phyloP scores from a whole-genome alignment of 2,888 invertebrate species.

The Candidula unifasciata region DNA sequence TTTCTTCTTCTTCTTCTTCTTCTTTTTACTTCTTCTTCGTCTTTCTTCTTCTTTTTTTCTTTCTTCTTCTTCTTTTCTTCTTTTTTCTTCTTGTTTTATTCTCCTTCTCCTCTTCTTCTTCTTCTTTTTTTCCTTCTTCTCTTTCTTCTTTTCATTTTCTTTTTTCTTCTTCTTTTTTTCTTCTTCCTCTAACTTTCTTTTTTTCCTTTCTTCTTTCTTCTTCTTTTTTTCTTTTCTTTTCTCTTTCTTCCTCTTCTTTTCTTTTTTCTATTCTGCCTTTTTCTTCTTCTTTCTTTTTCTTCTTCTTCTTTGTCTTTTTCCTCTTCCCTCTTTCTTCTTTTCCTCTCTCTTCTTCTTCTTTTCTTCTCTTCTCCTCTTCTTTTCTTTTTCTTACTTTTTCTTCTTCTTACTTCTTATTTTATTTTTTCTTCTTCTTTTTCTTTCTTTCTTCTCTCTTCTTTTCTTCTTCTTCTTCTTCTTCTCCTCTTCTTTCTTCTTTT shows the following conservation, averaged over 20 bases:
- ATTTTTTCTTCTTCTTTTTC: neutral
- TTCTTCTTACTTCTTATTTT: too few species aligned
- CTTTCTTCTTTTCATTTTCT: neutral
- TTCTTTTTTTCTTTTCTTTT: neutral
- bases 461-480: neutral
- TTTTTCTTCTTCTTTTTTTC: neutral
- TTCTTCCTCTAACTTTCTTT: neutral
- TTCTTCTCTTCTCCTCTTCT: neutral
- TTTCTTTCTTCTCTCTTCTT: neutral
- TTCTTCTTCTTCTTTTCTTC: too few species aligned
- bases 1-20: neutral
- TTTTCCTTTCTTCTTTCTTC: neutral
- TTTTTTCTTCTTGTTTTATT: too few species aligned
- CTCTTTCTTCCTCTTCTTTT: neutral
- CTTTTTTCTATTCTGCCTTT: neutral
- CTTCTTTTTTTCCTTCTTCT: neutral
- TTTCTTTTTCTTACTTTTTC: too few species aligned
- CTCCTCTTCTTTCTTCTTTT: neutral
- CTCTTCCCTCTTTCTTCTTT: neutral
- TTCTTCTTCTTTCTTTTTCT: neutral
- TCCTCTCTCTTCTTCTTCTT: neutral
- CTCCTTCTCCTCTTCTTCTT: too few species aligned
- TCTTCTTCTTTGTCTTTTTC: too few species aligned
- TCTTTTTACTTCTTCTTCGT: neutral
- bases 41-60: neutral